Evolutionary conservation across 2,888 invertebrate genomes (phyloP), one percentile per base, ranked within the genome.

Genomic region (Acleris emargana): DNA sequence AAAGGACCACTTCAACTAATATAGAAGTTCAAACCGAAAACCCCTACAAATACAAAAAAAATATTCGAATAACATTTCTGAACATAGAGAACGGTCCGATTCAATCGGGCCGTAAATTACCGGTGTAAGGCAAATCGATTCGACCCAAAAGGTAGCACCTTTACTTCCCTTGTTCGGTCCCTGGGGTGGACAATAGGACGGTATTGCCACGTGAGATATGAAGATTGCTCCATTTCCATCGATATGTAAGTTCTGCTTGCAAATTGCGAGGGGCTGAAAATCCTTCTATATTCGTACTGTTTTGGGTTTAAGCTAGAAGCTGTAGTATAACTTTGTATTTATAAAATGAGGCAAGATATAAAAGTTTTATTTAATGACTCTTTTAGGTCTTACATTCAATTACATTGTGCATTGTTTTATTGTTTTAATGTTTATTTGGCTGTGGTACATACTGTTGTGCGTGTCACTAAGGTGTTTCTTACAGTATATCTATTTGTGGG

Each of bases 81-180:
- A 42, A n/a, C 42, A 54, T 32, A 43, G 43, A 45, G 25, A 43
- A 11, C 55, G 20, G 59, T 59, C 59, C 50, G 43, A 64, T 60
- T 50, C 50, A 59, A 59, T 28, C 47, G 49, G 59, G 54, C 50
- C 45, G 64, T 64, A 64, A 64, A 51, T 57, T 66, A 61, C 57
- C 60, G 49, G 54, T 54, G 59, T 64, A 49, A 49, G 50, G 60
- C 43, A 50, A 64, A 66, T 66, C 60, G 60, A 66, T 61, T 51
- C 51, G 66, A 57, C 66, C 64, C 60, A 45, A 61, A 66, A 66
- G 66, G 60, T 66, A 60, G 58, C 49, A 62, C 62, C 62, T 55
- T 54, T 25, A 49, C 47, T 42, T 64, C 53, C 38, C 17, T 45
- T 53, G 18, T 16, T 20, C n/a, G 22, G 60, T 66, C 66, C 64